phyloP scores from a whole-genome alignment of 23 tunicate species.

The Aplidium turbinatum region DNA sequence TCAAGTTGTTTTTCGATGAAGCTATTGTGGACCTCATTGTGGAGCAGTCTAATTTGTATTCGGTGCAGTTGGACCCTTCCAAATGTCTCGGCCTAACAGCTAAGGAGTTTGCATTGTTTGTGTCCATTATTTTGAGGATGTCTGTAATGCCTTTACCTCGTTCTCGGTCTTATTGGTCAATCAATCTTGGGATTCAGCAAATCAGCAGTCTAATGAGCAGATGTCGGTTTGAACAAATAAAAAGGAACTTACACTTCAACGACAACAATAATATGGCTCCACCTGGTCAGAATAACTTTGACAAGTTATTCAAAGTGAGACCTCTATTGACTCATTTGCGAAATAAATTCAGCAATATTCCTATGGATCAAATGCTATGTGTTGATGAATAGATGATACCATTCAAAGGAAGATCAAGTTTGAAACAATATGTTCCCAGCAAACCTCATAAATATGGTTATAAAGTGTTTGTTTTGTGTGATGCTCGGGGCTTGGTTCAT shows the following conservation, averaged over 20 bases:
- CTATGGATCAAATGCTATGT: conserved; percentile 8
- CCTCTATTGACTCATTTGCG: conserved; percentile 2
- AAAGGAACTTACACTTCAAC: conserved; percentile 1
- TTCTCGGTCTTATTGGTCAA: conserved; percentile 8
- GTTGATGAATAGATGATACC: not conserved
- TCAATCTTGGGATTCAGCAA: not conserved
- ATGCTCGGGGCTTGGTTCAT: not conserved
- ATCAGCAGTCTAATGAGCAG: conserved; percentile 1
- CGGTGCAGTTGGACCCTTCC: not conserved
- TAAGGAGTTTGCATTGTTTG: not conserved
- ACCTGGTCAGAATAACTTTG: conserved; percentile 19
- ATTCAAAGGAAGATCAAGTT: not conserved
- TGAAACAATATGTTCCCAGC: conserved; percentile 10
- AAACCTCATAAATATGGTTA: conserved; percentile 31
- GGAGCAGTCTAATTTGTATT: conserved; percentile 9
- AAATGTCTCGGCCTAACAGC: not conserved
- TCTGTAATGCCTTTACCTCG: not conserved
- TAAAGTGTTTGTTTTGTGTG: conserved; percentile 23
- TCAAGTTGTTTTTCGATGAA: not conserved
- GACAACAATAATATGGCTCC: conserved; percentile 8
- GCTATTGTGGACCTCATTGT: conserved; percentile 9
- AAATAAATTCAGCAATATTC: not conserved
- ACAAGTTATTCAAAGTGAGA: conserved; percentile 14
- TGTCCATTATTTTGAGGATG: not conserved
- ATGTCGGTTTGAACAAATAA: conserved; percentile 11